Evolutionary conservation across 2,113 vertebrate species (phyloP), one percentile per base, ranked within the genome.

Genomic region (Rana temporaria): DNA sequence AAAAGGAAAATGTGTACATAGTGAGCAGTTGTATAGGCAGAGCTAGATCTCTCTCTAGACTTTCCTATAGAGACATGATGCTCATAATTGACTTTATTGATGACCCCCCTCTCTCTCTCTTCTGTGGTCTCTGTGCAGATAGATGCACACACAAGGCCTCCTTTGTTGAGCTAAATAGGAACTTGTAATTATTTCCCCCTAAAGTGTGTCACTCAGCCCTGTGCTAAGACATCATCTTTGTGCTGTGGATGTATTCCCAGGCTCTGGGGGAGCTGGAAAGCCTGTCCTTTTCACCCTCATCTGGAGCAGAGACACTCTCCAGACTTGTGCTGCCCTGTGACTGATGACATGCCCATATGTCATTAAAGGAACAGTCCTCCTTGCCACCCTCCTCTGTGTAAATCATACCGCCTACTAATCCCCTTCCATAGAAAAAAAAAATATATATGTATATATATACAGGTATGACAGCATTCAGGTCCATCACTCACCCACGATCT

Each of bases 401-500:
- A 42, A n/a, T 69, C 34, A 38, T 38, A 38, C 6, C 34, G 7
- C 6, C 7, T 8, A 6, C 34, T 4, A 38, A 38, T 6, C 34
- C 34, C 34, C 34, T 38, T 4, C 24, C 2, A 12, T 48, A 5
- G 7, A 22, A 60, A 60, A 22, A 9, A 22, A 12, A 16, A 53
- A 52, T 16, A 30, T 30, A 30, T 30, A 30, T 30, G 3, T 30
- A 30, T 30, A 30, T 24, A 53, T 70, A 24, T 70, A 53, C 24
- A 24, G 22, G 22, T 70, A 48, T 77, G 7, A 60, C 7, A 4
- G 38, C 11, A 62, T 42, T 32, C 15, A 30, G 8, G 32, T 52
- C n/a, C 52, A 70, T 71, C 84, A 93, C 92, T 93, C 91, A 93
- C 92, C 91, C 66, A 77, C 68, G 18, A 60, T 53, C 78, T 26